Percentiles rank a stretch among this genome's conserved stretches.
These are phyloP conservation scores for Oryzias celebensis DNA, from an alignment of 2,113 vertebrate species.

Conservation along the genomic window DNA sequence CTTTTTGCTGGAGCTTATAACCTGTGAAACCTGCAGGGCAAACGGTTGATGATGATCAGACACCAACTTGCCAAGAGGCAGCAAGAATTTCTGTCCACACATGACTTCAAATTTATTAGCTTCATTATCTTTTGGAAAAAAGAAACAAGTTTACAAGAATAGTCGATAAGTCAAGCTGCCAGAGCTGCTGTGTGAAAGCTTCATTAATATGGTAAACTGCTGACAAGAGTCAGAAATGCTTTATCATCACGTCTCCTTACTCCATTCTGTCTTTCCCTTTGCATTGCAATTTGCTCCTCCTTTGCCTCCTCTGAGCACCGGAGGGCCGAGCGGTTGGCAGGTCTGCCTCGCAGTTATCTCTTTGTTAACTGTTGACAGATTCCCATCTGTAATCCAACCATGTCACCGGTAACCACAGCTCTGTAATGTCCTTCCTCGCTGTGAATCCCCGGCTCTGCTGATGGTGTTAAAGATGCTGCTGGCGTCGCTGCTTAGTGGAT, in stretches of 20 bases:
- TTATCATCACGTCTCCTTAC: slow-evolving; percentile 58
- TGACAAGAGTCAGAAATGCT: slow-evolving; percentile 50
- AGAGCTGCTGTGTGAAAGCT: slow-evolving; percentile 11
- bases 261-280: slow-evolving; percentile 36
- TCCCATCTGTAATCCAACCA: slow-evolving; percentile 47
- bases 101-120: not conserved
- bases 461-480: slow-evolving; percentile 50
- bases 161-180: not conserved
- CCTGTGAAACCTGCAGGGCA: slow-evolving; percentile 35
- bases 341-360: slow-evolving; percentile 24
- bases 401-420: slow-evolving; percentile 34
- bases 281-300: slow-evolving; percentile 50
- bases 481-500: slow-evolving; percentile 44
- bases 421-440: slow-evolving; percentile 44
- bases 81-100: slow-evolving; percentile 4
- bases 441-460: slow-evolving; percentile 38
- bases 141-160: not conserved
- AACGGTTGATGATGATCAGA: slow-evolving; percentile 44
- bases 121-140: slow-evolving; percentile 1
- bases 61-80: slow-evolving; percentile 13
- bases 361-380: slow-evolving; percentile 53
- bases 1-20: slow-evolving; percentile 47
- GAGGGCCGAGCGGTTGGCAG: slow-evolving; percentile 36
- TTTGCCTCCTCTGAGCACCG: slow-evolving; percentile 20
- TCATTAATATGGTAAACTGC: slow-evolving; percentile 43